Evolutionary conservation across 2,797 vertebrate species (phyloP).

Genomic region (Scyliorhinus canicula): DNA sequence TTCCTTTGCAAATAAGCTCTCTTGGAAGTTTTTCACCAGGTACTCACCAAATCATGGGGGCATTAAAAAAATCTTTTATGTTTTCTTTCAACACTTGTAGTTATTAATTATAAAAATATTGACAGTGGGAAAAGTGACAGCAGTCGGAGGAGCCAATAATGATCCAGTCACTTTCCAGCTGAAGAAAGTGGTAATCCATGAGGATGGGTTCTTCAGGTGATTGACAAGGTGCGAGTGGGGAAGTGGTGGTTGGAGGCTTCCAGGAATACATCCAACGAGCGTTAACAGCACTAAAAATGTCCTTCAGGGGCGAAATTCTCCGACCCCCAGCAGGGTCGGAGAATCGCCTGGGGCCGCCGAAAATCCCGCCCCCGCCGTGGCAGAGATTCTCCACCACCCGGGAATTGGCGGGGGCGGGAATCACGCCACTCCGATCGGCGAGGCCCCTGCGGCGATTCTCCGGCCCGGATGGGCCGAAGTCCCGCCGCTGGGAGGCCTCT

Average conservation of each 20-base stretch:
- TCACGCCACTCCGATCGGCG: no score
- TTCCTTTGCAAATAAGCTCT: constrained; percentile 19
- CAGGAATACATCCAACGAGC: background rate
- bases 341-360: no score
- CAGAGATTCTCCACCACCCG: no score
- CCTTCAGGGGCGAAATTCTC: background rate
- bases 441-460: no score
- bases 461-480: no score
- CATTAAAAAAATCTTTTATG: background rate
- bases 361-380: no score
- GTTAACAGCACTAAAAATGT: background rate
- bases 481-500: no score
- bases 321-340: no score
- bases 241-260: no score
- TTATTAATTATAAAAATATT: background rate
- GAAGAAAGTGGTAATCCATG: background rate
- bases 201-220: background rate
- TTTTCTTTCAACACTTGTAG: background rate
- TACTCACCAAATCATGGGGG: background rate
- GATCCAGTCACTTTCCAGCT: background rate
- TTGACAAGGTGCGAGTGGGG: no score
- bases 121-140: background rate
- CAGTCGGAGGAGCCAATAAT: background rate
- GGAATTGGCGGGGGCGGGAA: no score
- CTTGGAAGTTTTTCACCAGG: background rate